phyloP scores from a whole-genome alignment of 2,797 vertebrate genomes.

The Xyrichtys novacula region DNA sequence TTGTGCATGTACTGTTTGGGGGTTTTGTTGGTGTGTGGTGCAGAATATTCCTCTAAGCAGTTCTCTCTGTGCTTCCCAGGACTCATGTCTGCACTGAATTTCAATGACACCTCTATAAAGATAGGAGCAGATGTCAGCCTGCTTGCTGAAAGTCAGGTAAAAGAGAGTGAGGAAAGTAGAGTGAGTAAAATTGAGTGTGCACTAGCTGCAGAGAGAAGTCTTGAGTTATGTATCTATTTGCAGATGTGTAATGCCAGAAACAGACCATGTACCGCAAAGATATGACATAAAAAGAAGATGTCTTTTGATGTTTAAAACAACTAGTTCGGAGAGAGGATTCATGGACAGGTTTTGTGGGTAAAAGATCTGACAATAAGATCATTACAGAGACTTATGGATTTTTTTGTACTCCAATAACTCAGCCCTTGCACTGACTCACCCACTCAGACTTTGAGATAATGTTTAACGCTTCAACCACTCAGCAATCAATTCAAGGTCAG shows the following conservation, averaged over 20 bases:
- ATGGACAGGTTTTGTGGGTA: conserved; percentile 38
- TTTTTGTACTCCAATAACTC: conserved; percentile 35
- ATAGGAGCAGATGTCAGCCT: conserved; percentile 77
- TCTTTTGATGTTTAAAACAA: conserved; percentile 25
- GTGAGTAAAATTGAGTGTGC: conserved; percentile 55
- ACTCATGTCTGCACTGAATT: conserved; percentile 77
- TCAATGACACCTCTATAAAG: conserved; percentile 80
- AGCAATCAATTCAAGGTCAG: conserved; percentile 73
- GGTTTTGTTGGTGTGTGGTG: conserved; percentile 56
- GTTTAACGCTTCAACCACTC: conserved; percentile 46
- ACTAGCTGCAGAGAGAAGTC: conserved; percentile 45
- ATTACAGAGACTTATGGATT: conserved; percentile 47
- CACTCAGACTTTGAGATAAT: conserved; percentile 55
- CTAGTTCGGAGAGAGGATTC: conserved; percentile 20
- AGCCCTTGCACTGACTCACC: conserved; percentile 35
- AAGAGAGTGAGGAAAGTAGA: conserved; percentile 57
- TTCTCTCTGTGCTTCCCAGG: conserved; percentile 71
- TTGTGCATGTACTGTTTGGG: conserved; percentile 5
- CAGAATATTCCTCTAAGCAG: conserved; percentile 72
- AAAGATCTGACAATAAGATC: conserved; percentile 42
- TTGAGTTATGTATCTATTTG: conserved; percentile 49
- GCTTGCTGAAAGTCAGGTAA: conserved; percentile 73
- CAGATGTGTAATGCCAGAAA: conserved; percentile 30
- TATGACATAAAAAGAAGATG: conserved; percentile 10
- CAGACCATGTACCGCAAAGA: conserved; percentile 18